phyloP scores from a whole-genome alignment of 2,113 vertebrate genomes.

The Seriola dumerili region DNA sequence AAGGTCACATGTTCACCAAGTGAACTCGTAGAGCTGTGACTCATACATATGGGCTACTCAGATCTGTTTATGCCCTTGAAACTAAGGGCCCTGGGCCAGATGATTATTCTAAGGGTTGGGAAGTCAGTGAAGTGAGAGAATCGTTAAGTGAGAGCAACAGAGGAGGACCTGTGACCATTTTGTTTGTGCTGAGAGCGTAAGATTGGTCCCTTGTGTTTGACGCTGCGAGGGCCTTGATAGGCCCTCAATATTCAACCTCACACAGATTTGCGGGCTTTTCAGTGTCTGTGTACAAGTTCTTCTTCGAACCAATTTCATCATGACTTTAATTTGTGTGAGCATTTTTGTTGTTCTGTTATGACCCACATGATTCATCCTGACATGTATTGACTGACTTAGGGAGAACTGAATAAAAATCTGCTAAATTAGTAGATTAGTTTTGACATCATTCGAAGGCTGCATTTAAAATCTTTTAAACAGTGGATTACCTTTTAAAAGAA shows the following conservation, averaged over 20 bases:
- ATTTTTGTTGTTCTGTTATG: slow-evolving; percentile 64
- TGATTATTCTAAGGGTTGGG: slow-evolving; percentile 91
- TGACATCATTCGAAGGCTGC: background rate
- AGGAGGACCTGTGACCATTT: slow-evolving; percentile 87
- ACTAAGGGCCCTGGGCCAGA: slow-evolving; percentile 83
- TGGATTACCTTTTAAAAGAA: background rate
- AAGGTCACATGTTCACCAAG: slow-evolving; percentile 35
- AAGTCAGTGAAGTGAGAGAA: slow-evolving; percentile 89
- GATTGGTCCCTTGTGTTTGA: slow-evolving; percentile 83
- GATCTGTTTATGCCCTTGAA: slow-evolving; percentile 82
- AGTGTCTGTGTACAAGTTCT: slow-evolving; percentile 27
- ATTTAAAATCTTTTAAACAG: slow-evolving; percentile 21
- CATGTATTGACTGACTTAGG: slow-evolving; percentile 44
- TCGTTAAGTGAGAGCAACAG: slow-evolving; percentile 82
- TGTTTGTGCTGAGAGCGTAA: slow-evolving; percentile 89
- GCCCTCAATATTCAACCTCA: slow-evolving; percentile 64
- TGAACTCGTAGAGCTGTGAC: slow-evolving; percentile 18
- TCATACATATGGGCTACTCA: slow-evolving; percentile 58
- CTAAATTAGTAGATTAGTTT: slow-evolving; percentile 18
- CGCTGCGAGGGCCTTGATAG: slow-evolving; percentile 64
- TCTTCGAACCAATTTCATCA: slow-evolving; percentile 63
- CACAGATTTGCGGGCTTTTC: slow-evolving; percentile 44
- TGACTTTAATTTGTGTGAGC: slow-evolving; percentile 52
- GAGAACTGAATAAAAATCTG: slow-evolving; percentile 23
- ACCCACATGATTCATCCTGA: slow-evolving; percentile 65